Conservation (phyloP, 1,140 invertebrate species). For the Coboldia fuscipes region DNA sequence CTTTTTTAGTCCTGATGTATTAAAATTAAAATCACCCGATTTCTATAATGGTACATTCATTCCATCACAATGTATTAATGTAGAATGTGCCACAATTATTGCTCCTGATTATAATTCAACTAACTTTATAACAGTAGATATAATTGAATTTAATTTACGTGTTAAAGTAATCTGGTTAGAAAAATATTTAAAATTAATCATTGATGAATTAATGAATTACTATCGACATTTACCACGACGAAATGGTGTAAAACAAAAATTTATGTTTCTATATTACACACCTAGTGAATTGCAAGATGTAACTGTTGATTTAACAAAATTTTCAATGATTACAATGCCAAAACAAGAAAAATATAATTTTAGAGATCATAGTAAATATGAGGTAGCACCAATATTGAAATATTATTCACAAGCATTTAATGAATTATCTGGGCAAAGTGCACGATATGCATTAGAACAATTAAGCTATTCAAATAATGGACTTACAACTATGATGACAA, state of each 20-base stretch:
- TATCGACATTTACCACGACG: constrained; percentile 7
- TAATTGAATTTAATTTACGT: constrained; percentile 26
- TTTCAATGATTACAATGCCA: constrained; percentile 27
- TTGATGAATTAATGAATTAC: constrained; percentile 21
- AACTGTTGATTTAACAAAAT: constrained; percentile 24
- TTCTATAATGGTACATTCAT: constrained; percentile 38
- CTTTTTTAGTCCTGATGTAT: constrained; percentile 25
- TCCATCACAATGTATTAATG: constrained; percentile 25
- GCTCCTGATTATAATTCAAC: constrained; percentile 27
- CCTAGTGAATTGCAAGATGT: constrained; percentile 38
- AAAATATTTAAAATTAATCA: constrained; percentile 24
- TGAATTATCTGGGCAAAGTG: constrained; percentile 5
- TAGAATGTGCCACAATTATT: constrained; percentile 31
- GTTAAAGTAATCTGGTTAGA: constrained; percentile 44
- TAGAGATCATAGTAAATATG: constrained; percentile 27
- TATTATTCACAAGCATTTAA: constrained; percentile 32
- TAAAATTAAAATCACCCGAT: constrained; percentile 28
- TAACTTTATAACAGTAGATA: constrained; percentile 28
- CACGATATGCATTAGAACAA: no score
- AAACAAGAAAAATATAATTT: constrained; percentile 23
- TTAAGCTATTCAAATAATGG: constrained; percentile 27
- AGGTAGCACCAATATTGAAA: constrained; percentile 40
- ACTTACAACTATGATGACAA: no score
- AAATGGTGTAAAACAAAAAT: constrained; percentile 15
- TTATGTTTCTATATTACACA: constrained; percentile 42